A percentile compares a stretch with the other conserved stretches of the same genome.
phyloP scores from a whole-genome alignment of 1,140 invertebrate species.

The Episyrphus balteatus region DNA sequence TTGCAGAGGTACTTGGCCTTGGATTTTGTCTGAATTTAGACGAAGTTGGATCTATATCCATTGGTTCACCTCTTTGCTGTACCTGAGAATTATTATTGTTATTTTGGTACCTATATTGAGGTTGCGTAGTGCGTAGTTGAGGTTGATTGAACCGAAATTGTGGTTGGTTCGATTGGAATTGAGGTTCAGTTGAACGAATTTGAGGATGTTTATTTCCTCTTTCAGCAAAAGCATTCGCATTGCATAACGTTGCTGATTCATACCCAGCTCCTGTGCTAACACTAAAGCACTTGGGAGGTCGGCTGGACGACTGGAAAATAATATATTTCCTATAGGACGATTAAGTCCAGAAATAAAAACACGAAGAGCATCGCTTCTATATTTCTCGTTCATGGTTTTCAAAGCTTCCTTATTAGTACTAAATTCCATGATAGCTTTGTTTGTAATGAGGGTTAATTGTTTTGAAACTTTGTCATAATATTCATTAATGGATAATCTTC shows the following conservation, averaged over 20 bases:
- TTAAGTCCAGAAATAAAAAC: slow-evolving; percentile 5
- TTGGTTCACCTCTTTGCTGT: not conserved
- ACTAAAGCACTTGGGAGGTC: slow-evolving; percentile 9
- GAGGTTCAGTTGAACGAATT: not conserved
- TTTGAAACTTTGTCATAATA: slow-evolving; percentile 1
- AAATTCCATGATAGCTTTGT: slow-evolving; percentile 2
- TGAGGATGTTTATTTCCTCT: not conserved
- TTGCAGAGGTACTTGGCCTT: not conserved
- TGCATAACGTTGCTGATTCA: slow-evolving; percentile 6
- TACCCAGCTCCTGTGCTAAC: slow-evolving; percentile 7
- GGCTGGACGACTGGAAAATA: slow-evolving; percentile 3
- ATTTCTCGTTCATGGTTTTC: slow-evolving; percentile 3
- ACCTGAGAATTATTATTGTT: not conserved
- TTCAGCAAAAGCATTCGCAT: slow-evolving; percentile 5
- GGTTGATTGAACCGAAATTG: not conserved
- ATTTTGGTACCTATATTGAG: not conserved
- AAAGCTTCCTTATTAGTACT: not conserved
- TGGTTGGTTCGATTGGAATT: not conserved
- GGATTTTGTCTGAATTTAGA: not conserved
- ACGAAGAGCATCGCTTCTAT: slow-evolving; percentile 3
- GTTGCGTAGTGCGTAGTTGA: not conserved
- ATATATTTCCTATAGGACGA: not conserved
- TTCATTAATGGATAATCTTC: slow-evolving; percentile 1
- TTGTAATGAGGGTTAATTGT: slow-evolving; percentile 2
- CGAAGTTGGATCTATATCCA: not conserved